Conservation (phyloP, 2,113 vertebrate species). For the Otus sunia region DNA sequence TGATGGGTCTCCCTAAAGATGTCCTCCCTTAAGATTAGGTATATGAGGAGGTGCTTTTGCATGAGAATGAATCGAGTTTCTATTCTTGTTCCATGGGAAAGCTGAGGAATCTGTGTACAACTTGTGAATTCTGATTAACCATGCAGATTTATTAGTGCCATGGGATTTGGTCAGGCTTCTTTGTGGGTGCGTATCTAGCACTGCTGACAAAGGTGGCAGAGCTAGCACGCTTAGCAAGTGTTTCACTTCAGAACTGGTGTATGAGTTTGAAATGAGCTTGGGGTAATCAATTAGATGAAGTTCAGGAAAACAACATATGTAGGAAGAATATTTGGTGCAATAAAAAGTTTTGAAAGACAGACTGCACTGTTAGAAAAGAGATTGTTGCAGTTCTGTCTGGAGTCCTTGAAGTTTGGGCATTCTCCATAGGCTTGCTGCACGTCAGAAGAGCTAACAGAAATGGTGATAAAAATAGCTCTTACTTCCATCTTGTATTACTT, state of each 20-base stretch:
- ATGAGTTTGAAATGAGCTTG: background rate
- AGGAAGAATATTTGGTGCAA: background rate
- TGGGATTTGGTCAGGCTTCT: background rate
- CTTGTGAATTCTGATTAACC: background rate
- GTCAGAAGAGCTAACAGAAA: background rate
- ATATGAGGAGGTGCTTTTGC: background rate
- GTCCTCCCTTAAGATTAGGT: background rate
- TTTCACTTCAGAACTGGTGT: background rate
- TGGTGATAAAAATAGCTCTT: background rate
- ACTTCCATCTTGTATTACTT: background rate
- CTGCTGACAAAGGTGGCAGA: background rate
- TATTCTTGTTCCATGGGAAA: background rate
- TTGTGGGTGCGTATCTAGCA: background rate
- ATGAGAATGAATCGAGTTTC: background rate
- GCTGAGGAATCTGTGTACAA: background rate
- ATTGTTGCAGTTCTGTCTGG: background rate
- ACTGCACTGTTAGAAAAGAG: background rate
- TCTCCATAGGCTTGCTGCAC: background rate
- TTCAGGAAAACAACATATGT: background rate
- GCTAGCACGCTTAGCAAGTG: background rate
- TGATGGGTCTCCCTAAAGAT: background rate
- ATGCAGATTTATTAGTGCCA: accelerated
- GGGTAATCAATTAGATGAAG: background rate
- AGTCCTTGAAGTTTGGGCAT: background rate
- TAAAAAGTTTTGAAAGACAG: background rate